phyloP scores from a whole-genome alignment of 2,888 invertebrate species.

The Dynastes maya region DNA sequence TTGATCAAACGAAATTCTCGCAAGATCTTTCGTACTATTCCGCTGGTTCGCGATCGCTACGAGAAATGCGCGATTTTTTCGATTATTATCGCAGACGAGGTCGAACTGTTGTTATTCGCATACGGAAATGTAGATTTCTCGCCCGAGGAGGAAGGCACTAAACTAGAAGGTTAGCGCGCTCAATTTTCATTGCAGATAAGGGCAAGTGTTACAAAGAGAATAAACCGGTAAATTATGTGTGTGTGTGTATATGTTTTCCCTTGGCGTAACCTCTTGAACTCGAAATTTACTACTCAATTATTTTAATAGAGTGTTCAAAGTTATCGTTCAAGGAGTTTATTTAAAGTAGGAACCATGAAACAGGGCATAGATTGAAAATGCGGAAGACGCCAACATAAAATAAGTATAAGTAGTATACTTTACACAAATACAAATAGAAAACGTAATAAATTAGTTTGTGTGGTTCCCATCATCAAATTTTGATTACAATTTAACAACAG shows the following conservation, averaged over 20 bases:
- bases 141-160: background rate
- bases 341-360: background rate
- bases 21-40: background rate
- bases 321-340: background rate
- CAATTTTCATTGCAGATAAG: background rate
- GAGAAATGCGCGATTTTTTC: slow-evolving; percentile 20
- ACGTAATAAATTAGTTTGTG: background rate
- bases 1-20: background rate
- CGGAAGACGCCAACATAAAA: background rate
- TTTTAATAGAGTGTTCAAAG: slow-evolving; percentile 20
- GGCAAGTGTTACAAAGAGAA: background rate
- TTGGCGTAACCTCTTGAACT: background rate
- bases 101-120: slow-evolving; percentile 23
- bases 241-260: slow-evolving; percentile 1
- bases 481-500: background rate
- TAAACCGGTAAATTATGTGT: background rate
- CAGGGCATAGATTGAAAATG: background rate
- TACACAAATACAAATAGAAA: background rate
- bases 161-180: slow-evolving; percentile 8
- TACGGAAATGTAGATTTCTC: slow-evolving; percentile 19
- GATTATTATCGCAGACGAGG: slow-evolving; percentile 7
- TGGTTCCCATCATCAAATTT: background rate
- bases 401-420: background rate
- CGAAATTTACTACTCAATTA: slow-evolving; percentile 11
- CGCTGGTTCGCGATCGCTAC: background rate